Percentiles rank a stretch among this genome's conserved stretches.
Conservation (phyloP, 2,113 vertebrate genomes). For the Montifringilla adamsi region DNA sequence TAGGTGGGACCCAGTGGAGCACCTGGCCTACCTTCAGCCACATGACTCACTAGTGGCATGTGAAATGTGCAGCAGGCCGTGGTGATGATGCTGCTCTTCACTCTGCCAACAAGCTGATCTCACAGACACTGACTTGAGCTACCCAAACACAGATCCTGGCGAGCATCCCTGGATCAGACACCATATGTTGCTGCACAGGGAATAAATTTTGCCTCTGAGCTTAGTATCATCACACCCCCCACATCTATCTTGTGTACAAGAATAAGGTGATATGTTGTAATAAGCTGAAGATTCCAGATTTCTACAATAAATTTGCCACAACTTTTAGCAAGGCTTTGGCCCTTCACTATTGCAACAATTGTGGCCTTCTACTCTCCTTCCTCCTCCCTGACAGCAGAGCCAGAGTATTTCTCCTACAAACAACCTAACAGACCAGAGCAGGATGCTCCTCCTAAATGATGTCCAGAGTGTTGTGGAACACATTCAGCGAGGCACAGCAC, state of each 20-base stretch:
- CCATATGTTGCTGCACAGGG: neutral
- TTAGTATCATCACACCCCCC: neutral
- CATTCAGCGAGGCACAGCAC: neutral
- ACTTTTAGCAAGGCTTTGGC: neutral
- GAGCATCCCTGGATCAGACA: neutral
- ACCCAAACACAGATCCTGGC: slow-evolving; percentile 8
- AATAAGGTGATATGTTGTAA: neutral
- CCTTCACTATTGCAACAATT: neutral
- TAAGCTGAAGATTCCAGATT: neutral
- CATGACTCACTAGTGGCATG: neutral
- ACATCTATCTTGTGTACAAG: neutral
- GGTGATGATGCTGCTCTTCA: neutral
- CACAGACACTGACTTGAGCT: neutral
- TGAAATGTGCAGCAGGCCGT: neutral
- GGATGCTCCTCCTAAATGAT: neutral
- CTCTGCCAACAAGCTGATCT: neutral
- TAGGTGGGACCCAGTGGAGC: neutral
- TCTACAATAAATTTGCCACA: neutral
- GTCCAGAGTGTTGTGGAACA: neutral
- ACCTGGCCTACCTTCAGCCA: neutral
- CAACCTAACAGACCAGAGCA: neutral
- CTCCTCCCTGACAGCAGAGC: neutral
- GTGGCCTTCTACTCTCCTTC: neutral
- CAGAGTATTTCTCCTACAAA: neutral
- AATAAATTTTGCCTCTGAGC: neutral